Evolutionary conservation across 1,140 invertebrate genomes (phyloP).

Genomic region (Neodiprion virginianus): DNA sequence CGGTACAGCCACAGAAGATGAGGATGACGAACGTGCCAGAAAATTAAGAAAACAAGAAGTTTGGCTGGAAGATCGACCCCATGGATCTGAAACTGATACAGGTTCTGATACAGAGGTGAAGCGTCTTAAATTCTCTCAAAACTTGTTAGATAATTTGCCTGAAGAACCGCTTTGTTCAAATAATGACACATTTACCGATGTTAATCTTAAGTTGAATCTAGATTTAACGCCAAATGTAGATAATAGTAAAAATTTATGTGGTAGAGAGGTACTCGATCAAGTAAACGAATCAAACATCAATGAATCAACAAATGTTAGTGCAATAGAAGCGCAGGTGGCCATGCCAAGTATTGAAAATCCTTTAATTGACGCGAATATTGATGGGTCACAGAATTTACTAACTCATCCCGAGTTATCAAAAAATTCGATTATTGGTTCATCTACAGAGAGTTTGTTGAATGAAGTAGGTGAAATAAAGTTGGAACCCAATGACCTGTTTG

Average conservation of each 20-base stretch:
- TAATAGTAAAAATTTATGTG: neutral
- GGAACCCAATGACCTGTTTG: neutral
- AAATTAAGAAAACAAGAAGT: constrained; percentile 74
- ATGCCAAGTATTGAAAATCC: neutral
- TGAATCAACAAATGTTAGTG: neutral
- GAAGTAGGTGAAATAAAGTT: neutral
- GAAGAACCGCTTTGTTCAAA: constrained; percentile 22
- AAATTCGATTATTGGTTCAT: neutral
- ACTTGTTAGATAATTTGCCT: constrained; percentile 35
- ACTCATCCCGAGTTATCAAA: neutral
- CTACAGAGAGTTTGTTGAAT: neutral
- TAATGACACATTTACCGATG: neutral
- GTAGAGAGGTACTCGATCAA: neutral
- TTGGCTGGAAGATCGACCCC: constrained; percentile 67
- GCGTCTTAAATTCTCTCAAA: constrained; percentile 48
- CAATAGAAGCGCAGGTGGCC: neutral
- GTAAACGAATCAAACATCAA: neutral
- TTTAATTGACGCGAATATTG: neutral
- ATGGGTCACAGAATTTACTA: neutral
- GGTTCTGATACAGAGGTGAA: constrained; percentile 80
- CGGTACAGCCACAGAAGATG: constrained; percentile 76
- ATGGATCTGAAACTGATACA: constrained; percentile 69
- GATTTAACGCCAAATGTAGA: neutral
- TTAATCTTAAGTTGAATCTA: neutral
- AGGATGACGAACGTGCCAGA: constrained; percentile 71